Percentiles rank a stretch among this genome's conserved stretches.
phyloP scores from a whole-genome alignment of 2,888 invertebrate genomes.

The Dromius quadrimaculatus region DNA sequence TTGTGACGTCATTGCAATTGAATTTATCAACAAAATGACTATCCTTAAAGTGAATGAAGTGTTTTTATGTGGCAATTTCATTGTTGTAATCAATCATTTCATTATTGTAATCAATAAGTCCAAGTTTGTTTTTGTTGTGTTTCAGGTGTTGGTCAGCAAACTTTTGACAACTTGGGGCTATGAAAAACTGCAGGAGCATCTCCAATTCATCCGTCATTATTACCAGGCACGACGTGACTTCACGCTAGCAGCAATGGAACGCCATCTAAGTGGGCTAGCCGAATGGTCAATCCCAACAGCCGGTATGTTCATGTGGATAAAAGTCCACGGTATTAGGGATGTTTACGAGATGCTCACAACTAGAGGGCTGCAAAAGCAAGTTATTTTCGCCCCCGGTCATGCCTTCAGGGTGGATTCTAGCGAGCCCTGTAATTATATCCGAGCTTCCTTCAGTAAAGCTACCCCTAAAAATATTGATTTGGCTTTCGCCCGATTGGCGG shows the following conservation, averaged over 20 bases:
- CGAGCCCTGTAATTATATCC: constrained; percentile 75
- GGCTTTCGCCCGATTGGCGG: constrained; percentile 72
- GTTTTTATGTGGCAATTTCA: too few species aligned
- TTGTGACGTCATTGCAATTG: too few species aligned
- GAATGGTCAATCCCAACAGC: constrained; percentile 77
- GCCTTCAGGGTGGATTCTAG: constrained; percentile 76
- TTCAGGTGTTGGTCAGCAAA: constrained; percentile 71
- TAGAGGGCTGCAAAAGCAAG: constrained; percentile 75
- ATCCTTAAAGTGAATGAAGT: too few species aligned
- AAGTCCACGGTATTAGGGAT: constrained; percentile 76
- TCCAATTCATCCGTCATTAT: constrained; percentile 71
- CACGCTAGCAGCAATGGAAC: constrained; percentile 72
- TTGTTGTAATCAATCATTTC: too few species aligned
- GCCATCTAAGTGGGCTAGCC: constrained; percentile 73
- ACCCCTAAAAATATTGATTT: constrained; percentile 74
- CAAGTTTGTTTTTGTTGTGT: constrained; percentile 54
- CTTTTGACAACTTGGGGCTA: constrained; percentile 73
- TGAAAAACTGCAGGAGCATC: constrained; percentile 72
- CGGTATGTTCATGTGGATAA: constrained; percentile 85
- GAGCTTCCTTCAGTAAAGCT: constrained; percentile 80
- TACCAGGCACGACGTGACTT: constrained; percentile 75
- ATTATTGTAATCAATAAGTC: too few species aligned
- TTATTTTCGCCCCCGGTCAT: constrained; percentile 81
- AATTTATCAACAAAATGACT: too few species aligned
- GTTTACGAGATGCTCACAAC: constrained; percentile 80